Evolutionary conservation across 2,888 invertebrate genomes (phyloP).

Genomic region (Ferdinandea cuprea): DNA sequence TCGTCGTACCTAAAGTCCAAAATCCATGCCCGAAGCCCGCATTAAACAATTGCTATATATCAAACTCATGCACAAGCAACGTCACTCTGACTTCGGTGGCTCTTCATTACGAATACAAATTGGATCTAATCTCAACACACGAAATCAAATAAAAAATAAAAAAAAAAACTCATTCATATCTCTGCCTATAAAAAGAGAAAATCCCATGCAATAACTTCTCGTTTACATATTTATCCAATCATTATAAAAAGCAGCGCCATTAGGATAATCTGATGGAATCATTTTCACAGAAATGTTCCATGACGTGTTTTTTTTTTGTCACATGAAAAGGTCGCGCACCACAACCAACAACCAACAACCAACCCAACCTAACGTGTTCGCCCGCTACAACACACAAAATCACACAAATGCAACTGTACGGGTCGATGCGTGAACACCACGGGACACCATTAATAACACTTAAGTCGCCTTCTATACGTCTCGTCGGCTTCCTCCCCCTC

Average conservation of each 20-base stretch:
- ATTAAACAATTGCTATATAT: slow-evolving; percentile 24
- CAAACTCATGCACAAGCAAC: slow-evolving; percentile 47
- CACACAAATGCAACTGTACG: slow-evolving; percentile 69
- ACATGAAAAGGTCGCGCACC: slow-evolving; percentile 44
- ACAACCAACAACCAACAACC: no score
- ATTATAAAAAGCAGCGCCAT: slow-evolving; percentile 69
- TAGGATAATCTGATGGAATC: slow-evolving; percentile 70
- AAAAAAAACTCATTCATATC: slow-evolving; percentile 31
- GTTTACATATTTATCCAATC: slow-evolving; percentile 27
- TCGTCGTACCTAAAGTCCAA: slow-evolving; percentile 16
- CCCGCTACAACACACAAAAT: slow-evolving; percentile 6
- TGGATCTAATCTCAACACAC: slow-evolving; percentile 21
- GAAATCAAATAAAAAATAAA: slow-evolving; percentile 28
- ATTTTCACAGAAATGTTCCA: slow-evolving; percentile 70
- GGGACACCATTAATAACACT: slow-evolving; percentile 75
- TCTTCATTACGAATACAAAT: slow-evolving; percentile 59
- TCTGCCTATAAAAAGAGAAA: slow-evolving; percentile 10
- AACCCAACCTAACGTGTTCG: slow-evolving; percentile 48
- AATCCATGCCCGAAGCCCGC: slow-evolving; percentile 19
- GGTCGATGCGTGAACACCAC: slow-evolving; percentile 72
- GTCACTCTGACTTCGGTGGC: slow-evolving; percentile 50
- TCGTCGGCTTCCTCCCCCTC: slow-evolving; percentile 27
- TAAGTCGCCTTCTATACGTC: slow-evolving; percentile 71
- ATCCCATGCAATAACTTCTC: slow-evolving; percentile 26
- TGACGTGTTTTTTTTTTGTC: slow-evolving; percentile 40